Conservation (phyloP, 2,113 vertebrate genomes). For the Hippocampus barbouri region DNA sequence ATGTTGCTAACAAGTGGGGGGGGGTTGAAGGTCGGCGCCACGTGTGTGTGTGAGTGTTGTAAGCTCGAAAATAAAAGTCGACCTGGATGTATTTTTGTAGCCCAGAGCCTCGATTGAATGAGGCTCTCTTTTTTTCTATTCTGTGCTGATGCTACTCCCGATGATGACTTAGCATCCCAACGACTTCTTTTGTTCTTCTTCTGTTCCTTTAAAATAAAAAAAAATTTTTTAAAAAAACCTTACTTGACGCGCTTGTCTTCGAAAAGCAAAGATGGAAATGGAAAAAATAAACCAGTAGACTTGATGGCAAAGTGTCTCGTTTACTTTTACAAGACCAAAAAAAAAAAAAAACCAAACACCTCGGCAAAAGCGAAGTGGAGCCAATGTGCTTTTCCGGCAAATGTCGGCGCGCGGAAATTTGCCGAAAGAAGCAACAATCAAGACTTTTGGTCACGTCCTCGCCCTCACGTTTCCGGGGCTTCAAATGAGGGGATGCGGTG, state of each 20-base stretch:
- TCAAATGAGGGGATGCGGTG: too few relatives aligned
- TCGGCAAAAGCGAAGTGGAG: neutral
- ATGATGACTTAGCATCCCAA: neutral
- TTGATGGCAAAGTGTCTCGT: constrained; percentile 26
- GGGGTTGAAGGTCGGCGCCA: neutral
- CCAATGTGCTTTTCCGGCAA: constrained; percentile 8
- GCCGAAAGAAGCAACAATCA: neutral
- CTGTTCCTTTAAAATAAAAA: neutral
- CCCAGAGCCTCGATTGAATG: constrained; percentile 56
- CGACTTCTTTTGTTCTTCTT: neutral
- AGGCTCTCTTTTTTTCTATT: constrained; percentile 54
- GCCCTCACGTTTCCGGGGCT: too few relatives aligned
- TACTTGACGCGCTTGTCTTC: neutral
- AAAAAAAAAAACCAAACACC: neutral
- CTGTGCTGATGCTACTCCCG: neutral
- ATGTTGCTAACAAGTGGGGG: neutral
- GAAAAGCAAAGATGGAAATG: neutral
- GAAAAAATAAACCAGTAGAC: constrained; percentile 47
- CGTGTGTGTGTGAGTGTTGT: too few relatives aligned
- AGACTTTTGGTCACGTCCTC: neutral
- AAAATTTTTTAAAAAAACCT: neutral
- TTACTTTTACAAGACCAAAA: neutral
- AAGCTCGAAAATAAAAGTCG: constrained; percentile 19
- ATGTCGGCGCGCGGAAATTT: too few relatives aligned
- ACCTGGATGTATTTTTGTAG: constrained; percentile 69